Conservation (phyloP, 2,888 invertebrate genomes). For the Andrena trimmerana region DNA sequence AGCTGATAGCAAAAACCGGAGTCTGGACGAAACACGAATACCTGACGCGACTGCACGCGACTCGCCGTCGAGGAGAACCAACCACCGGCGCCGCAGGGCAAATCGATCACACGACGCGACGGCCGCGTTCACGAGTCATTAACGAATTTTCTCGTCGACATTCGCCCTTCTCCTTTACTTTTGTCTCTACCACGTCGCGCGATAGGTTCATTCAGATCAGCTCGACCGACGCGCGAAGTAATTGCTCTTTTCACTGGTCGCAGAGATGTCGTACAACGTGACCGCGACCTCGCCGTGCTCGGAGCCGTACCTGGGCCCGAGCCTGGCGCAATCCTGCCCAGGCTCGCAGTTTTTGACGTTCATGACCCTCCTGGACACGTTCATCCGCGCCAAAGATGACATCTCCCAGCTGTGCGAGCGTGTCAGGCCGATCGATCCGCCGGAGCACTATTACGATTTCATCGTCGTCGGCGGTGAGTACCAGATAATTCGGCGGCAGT, state of each 20-base stretch:
- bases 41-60: constrained; percentile 23
- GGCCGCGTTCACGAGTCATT: constrained; percentile 16
- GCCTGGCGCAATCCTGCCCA: constrained; percentile 87
- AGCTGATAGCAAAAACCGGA: constrained; percentile 1
- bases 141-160: constrained; percentile 8
- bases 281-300: constrained; percentile 84
- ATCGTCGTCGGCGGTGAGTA: constrained; percentile 88
- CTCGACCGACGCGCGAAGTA: background rate
- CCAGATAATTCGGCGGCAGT: too few relatives aligned
- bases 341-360: constrained; percentile 88
- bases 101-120: constrained; percentile 9
- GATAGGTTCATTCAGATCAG: background rate
- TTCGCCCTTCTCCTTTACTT: background rate
- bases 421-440: constrained; percentile 84
- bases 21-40: constrained; percentile 42
- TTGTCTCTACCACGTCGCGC: constrained; percentile 10
- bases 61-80: background rate
- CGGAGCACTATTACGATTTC: constrained; percentile 88
- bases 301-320: constrained; percentile 87
- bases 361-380: constrained; percentile 89
- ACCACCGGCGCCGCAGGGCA: background rate
- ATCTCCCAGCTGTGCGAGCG: constrained; percentile 87
- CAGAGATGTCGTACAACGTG: constrained; percentile 78
- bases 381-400: constrained; percentile 85
- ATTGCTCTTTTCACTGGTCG: constrained; percentile 32